These are phyloP conservation scores for Chouioia cunea DNA, from an alignment of 2,888 invertebrate species.

Conservation along the genomic window DNA sequence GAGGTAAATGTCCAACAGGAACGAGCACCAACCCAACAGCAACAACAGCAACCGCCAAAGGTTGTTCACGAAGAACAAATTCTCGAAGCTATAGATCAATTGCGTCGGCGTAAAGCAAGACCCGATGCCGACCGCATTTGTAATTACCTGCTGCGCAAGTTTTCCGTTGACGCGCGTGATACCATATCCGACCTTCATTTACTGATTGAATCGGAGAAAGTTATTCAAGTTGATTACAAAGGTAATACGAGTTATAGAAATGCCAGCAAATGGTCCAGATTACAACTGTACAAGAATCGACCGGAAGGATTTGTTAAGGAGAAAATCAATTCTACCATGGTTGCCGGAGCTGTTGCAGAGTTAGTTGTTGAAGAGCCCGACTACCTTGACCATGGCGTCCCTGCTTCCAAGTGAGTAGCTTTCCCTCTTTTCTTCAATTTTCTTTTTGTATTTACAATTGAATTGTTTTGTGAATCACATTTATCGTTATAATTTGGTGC, in stretches of 20 bases:
- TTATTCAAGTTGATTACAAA: slow-evolving; percentile 88
- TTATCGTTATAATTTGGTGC: neutral
- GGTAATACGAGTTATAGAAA: slow-evolving; percentile 88
- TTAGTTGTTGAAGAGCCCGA: slow-evolving; percentile 80
- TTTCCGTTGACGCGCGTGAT: slow-evolving; percentile 78
- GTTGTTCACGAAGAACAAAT: slow-evolving; percentile 80
- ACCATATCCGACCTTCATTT: slow-evolving; percentile 80
- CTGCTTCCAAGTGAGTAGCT: slow-evolving; percentile 75
- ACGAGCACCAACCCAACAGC: no score
- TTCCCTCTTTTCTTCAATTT: neutral
- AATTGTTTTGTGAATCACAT: neutral
- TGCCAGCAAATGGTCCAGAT: slow-evolving; percentile 78
- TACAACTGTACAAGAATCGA: slow-evolving; percentile 65
- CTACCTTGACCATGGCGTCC: slow-evolving; percentile 79
- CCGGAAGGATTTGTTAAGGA: slow-evolving; percentile 72
- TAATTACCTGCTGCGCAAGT: slow-evolving; percentile 82
- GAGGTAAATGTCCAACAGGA: neutral
- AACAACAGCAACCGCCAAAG: neutral
- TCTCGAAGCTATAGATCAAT: slow-evolving; percentile 86
- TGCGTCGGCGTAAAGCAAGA: slow-evolving; percentile 85
- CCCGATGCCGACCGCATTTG: slow-evolving; percentile 87
- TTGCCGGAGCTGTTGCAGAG: slow-evolving; percentile 79
- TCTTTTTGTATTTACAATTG: neutral
- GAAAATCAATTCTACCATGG: slow-evolving; percentile 68
- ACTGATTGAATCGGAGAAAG: slow-evolving; percentile 80